Evolutionary conservation across 2,797 vertebrate genomes (phyloP).

Genomic region (Dipus sagitta): DNA sequence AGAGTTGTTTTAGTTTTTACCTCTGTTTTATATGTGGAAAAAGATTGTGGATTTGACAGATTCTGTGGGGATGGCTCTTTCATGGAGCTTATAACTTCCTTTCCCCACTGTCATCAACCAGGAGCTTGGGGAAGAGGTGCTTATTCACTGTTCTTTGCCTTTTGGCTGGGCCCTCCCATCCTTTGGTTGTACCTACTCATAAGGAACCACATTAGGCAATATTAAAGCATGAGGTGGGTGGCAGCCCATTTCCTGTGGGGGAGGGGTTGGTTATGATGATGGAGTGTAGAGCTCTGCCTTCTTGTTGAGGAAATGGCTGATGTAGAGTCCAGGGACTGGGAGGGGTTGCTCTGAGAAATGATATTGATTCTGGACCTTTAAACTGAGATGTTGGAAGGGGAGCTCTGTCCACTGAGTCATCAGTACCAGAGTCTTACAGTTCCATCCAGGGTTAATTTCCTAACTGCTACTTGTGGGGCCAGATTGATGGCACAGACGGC

Average conservation of each 20-base stretch:
- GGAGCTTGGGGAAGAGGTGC: neutral
- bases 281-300: neutral
- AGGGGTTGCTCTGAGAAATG: neutral
- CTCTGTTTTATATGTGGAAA: neutral
- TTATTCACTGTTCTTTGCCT: neutral
- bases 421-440: neutral
- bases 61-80: neutral
- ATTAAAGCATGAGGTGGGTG: neutral
- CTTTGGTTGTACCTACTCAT: neutral
- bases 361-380: neutral
- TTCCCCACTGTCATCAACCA: neutral
- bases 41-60: neutral
- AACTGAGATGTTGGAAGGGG: neutral
- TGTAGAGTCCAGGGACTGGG: neutral
- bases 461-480: slow-evolving; percentile 6
- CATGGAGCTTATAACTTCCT: neutral
- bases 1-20: neutral
- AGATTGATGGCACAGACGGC: neutral
- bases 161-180: neutral
- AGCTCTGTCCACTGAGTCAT: neutral
- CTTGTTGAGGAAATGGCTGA: neutral
- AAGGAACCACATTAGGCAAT: neutral
- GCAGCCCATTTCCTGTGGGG: slow-evolving; percentile 88
- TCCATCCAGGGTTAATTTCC: slow-evolving; percentile 59
- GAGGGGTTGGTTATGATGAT: slow-evolving; percentile 52